A percentile compares a stretch with the other conserved stretches of the same genome.
These are phyloP conservation scores for Chaetodon auriga DNA, from an alignment of 2,113 vertebrate genomes.

Conservation along the genomic window DNA sequence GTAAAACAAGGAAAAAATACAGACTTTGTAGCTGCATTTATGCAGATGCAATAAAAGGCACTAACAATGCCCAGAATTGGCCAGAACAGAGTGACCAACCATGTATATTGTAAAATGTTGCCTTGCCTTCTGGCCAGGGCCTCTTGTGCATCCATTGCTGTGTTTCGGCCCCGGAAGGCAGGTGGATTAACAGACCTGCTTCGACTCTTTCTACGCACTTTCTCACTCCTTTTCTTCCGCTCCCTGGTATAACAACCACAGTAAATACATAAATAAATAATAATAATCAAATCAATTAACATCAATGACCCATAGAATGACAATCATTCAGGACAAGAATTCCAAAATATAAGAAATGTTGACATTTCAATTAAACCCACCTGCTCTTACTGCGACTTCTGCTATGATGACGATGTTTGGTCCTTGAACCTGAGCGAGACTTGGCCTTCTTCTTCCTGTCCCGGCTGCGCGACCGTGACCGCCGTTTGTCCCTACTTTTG, in stretches of 20 bases:
- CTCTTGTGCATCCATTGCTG: conserved; percentile 99
- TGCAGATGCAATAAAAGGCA: conserved; percentile 4
- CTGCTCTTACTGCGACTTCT: conserved; percentile 95
- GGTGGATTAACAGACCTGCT: conserved; percentile 90
- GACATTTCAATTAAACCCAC: conserved; percentile 71
- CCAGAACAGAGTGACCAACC: conserved; percentile 10
- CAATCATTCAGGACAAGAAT: not conserved
- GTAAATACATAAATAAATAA: conserved; percentile 10
- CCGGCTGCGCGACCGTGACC: conserved; percentile 88
- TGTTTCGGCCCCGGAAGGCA: conserved; percentile 93
- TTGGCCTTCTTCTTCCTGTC: conserved; percentile 91
- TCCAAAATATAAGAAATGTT: conserved; percentile 38
- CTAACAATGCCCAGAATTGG: conserved; percentile 4
- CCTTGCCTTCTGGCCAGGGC: conserved; percentile 94
- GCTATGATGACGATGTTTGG: conserved; percentile 93
- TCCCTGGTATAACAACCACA: conserved; percentile 85
- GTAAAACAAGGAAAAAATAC: not conserved
- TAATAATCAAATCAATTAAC: not conserved
- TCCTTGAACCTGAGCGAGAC: conserved; percentile 92
- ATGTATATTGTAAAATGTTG: not conserved
- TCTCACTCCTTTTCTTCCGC: conserved; percentile 92
- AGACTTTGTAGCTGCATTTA: not conserved
- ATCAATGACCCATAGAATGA: conserved; percentile 2
- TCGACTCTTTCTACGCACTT: conserved; percentile 90
- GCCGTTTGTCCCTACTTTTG: conserved; percentile 91